Evolutionary conservation across 2,113 vertebrate genomes (phyloP), one percentile per base, ranked within the genome.

Genomic region (Rallus limicola): DNA sequence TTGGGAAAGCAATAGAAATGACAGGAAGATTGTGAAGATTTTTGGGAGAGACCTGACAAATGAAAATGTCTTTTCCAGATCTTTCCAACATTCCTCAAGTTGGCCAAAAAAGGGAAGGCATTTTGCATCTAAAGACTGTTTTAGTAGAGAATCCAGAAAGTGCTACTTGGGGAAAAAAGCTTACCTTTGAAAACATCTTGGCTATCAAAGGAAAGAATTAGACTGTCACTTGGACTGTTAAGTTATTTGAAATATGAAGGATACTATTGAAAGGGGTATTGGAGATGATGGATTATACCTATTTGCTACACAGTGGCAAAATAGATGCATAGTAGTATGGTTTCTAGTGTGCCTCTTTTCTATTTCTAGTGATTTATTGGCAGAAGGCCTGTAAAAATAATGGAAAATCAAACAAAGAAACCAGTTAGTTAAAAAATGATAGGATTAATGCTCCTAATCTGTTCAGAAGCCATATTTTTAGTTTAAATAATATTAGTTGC

Each of bases 231-330:
- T 74, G 60, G 46, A 60, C 40, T 86, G 83, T 93, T 95, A 92
- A 83, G 94, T 92, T 56, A 79, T 94, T 94, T 95, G 81, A 93
- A 96, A 93, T 95, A 90, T 82, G 94, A 95, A 79, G 81, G 86
- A 91, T 70, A 75, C 82, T 93, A 93, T 88, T 96, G 95, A 95
- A 96, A 96, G 83, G 68, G 69, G 86, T 94, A 87, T 76, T 93
- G 94, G 92, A 92, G 84, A 97, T 97, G 95, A 97, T 97, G 95
- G 96, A 97, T 97, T 97, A 95, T 80, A 93, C 94, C 92, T 89
- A 96, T 97, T 97, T 96, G 85, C 92, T 95, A 76, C 86, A 94
- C 80, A 82, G 92, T 93, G 81, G 85, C 74, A 76, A 93, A 96
- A 72, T 19, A 96, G 82, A 92, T 93, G 85, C 68, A 68, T 87